Evolutionary conservation across 2,888 invertebrate species (phyloP).

Genomic region (Rutpela maculata): DNA sequence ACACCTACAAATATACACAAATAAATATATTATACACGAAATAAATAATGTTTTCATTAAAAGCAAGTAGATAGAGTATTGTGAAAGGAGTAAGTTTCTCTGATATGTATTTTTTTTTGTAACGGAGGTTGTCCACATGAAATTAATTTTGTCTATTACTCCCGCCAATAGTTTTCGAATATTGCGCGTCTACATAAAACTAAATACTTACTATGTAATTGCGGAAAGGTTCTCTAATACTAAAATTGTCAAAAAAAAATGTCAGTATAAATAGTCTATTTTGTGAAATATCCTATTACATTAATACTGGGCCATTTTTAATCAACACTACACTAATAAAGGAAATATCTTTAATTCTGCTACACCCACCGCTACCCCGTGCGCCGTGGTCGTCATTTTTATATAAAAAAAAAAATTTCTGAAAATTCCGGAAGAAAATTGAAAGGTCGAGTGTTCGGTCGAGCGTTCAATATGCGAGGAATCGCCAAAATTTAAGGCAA

Average conservation of each 20-base stretch:
- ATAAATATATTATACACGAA: constrained; percentile 39
- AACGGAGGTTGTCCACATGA: too few relatives aligned
- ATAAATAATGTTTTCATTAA: constrained; percentile 30
- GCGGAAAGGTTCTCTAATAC: neutral
- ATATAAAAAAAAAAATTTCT: neutral
- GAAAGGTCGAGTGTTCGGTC: too few relatives aligned
- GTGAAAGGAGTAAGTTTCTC: constrained; percentile 5
- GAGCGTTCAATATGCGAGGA: too few relatives aligned
- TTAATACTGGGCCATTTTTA: constrained; percentile 1
- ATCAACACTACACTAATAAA: neutral
- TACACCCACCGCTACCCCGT: too few relatives aligned
- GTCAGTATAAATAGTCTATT: constrained; percentile 6
- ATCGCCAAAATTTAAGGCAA: too few relatives aligned
- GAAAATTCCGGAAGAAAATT: too few relatives aligned
- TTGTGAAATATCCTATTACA: neutral
- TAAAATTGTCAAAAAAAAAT: constrained; percentile 6
- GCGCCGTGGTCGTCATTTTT: neutral
- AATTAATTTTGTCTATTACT: neutral
- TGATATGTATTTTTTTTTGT: neutral
- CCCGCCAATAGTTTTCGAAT: neutral
- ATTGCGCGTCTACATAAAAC: neutral
- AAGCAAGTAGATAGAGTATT: constrained; percentile 22
- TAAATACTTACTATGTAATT: neutral
- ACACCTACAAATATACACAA: constrained; percentile 36
- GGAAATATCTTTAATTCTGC: neutral